Evolutionary conservation across 1,140 invertebrate genomes (phyloP), one percentile per base, ranked within the genome.

Genomic region (Cydia fagiglandana): DNA sequence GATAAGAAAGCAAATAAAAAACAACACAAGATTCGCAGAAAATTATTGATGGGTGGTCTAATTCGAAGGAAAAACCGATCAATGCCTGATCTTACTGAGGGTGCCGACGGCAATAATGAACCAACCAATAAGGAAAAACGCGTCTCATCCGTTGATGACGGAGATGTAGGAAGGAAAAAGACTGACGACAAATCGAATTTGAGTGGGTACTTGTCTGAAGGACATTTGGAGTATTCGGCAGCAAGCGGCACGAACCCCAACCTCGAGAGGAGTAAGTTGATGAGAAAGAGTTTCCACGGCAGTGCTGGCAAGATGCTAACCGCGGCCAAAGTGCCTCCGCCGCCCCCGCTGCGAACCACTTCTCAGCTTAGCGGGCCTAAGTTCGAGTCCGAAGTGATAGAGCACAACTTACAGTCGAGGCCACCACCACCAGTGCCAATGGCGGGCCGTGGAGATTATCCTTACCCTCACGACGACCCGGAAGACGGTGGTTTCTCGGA

Each of bases 261-360:
- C 84, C 93, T 97, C 28, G 96, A 98, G 87, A 94, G 96, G 80
- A 97, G 96, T 92, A 97, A 96, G 84, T 91, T 98, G 64, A 98
- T 97, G 97, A 94, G 97, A 82, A 98, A 97, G 83, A 97, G 96
- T 89, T 97, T 97, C 87, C 96, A 97, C 87, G 96, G 96, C 34
- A 97, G 96, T 84, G 96, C 96, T 6, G 95, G 96, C 0, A 97
- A 97, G 89, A 95, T 96, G 79, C 88, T 97, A 76, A 96, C 96
- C 34, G 95, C 95, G 74, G 95, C 96, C 34, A 97, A 97, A 94
- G 97, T 98, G 17, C 96, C 97, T 13, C 97, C 96, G 78, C 97
- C 97, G 13, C 97, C 97, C 64, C 97, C 97, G 68, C 94, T 97
- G 84, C 94, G 97, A 75, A 98, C 96, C 83, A 97, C 96, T 93